Evolutionary conservation across 1,140 invertebrate species (phyloP).

Genomic region (Reticulitermes speratus): DNA sequence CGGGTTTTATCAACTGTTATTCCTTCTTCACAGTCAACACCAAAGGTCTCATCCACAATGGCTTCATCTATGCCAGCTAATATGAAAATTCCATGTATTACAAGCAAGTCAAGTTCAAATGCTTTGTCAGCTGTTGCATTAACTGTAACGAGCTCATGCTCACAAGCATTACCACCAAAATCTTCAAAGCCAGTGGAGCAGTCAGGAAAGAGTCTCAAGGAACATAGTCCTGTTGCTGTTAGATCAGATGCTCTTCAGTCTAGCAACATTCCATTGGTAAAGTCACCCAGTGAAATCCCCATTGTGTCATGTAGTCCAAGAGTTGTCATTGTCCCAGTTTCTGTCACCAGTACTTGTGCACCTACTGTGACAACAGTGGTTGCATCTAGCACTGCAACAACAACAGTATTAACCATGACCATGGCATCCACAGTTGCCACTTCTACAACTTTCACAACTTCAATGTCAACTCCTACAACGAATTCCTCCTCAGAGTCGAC

Average conservation of each 20-base stretch:
- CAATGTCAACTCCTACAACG: conserved; percentile 17
- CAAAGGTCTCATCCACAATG: neutral
- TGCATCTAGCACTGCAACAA: conserved; percentile 32
- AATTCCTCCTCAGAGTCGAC: conserved; percentile 5
- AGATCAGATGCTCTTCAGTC: conserved; percentile 18
- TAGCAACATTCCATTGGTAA: neutral
- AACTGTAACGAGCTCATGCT: neutral
- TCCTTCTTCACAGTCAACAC: neutral
- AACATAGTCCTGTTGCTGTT: neutral
- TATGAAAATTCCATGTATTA: neutral
- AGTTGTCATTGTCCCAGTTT: neutral
- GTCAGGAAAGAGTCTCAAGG: conserved; percentile 22
- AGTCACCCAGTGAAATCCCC: neutral
- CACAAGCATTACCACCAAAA: conserved; percentile 1
- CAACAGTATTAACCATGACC: conserved; percentile 36
- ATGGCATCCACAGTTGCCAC: conserved; percentile 24
- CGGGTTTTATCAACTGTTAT: neutral
- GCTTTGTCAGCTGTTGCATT: neutral
- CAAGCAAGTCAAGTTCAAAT: neutral
- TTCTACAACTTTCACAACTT: conserved; percentile 29
- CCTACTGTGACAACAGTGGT: conserved; percentile 32
- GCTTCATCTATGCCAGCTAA: neutral
- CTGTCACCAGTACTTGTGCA: neutral
- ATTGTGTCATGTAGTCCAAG: neutral
- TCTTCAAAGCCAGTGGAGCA: conserved; percentile 6